phyloP scores from a whole-genome alignment of 2,113 vertebrate species.

The Trematocara stigmaticum region DNA sequence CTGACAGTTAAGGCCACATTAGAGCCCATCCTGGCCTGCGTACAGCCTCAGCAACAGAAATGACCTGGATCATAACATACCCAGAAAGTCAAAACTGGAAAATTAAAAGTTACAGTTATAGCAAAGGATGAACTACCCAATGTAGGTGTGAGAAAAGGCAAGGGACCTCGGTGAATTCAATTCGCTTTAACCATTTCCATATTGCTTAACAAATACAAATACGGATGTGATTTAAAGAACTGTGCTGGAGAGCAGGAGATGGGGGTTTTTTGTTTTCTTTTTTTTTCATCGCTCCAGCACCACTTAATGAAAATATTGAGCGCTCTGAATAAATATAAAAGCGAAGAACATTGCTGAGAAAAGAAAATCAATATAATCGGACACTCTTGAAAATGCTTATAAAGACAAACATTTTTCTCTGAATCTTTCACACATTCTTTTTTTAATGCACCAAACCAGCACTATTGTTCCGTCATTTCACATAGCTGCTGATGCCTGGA shows the following conservation, averaged over 20 bases:
- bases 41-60: neutral
- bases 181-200: neutral
- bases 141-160: neutral
- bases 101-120: neutral
- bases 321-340: constrained; percentile 28
- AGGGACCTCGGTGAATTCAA: neutral
- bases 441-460: constrained; percentile 10
- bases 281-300: neutral
- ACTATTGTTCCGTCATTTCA: constrained; percentile 48
- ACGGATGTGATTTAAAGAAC: neutral
- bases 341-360: neutral
- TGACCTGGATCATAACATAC: neutral
- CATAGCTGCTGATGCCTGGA: constrained; percentile 65
- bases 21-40: neutral
- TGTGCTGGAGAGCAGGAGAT: neutral
- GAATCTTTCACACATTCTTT: constrained; percentile 17
- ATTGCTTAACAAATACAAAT: neutral
- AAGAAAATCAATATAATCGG: constrained; percentile 28
- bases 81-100: neutral
- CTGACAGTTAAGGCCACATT: constrained; percentile 44
- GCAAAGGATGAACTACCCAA: neutral
- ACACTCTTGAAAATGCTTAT: neutral
- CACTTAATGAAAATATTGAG: constrained; percentile 15
- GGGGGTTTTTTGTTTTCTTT: neutral
- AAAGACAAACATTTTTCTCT: constrained; percentile 11